Conservation (phyloP, 92 coral and sea anemone genomes). For the Heteractis magnifica region DNA sequence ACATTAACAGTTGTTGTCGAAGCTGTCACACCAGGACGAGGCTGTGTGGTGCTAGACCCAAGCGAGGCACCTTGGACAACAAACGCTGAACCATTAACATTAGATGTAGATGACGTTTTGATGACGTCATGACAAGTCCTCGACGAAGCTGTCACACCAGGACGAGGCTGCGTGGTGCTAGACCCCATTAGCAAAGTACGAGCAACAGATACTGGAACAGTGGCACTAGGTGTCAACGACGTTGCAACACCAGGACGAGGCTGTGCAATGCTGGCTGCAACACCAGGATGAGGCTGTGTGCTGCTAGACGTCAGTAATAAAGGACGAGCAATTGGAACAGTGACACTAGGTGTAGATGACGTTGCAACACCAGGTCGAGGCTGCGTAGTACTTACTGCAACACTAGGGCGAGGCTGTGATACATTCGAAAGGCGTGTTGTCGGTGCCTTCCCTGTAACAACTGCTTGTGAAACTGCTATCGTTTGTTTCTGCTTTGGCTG, state of each 20-base stretch:
- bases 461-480: background rate
- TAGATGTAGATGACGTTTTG: background rate
- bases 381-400: background rate
- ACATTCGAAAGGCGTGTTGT: background rate
- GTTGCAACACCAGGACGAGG: background rate
- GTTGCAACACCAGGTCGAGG: slow-evolving; percentile 11
- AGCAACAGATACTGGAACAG: no score
- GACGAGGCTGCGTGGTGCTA: background rate
- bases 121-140: no score
- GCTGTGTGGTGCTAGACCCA: background rate
- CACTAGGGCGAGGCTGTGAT: slow-evolving; percentile 6
- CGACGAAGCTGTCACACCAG: background rate
- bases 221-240: background rate
- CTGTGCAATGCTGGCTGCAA: background rate
- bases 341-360: background rate
- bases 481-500: background rate
- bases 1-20: background rate
- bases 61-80: no score
- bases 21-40: background rate
- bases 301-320: background rate
- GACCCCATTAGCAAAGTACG: background rate
- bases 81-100: background rate
- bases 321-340: background rate
- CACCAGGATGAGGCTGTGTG: slow-evolving; percentile 18
- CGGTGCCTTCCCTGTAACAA: background rate